Conservation (phyloP, 2,113 vertebrate genomes). For the Hemiscyllium ocellatum region DNA sequence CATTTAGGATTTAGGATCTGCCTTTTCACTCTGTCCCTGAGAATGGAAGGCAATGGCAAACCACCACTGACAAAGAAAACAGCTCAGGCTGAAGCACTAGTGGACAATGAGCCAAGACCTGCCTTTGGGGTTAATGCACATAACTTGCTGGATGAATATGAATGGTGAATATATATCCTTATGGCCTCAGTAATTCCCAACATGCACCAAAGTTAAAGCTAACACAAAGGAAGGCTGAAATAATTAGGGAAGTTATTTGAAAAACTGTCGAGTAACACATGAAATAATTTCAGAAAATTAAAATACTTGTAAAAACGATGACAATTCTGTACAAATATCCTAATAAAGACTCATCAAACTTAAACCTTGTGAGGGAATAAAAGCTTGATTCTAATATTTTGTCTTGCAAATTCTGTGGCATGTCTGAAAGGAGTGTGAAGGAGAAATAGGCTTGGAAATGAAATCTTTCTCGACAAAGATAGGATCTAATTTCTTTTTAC, state of each 20-base stretch:
- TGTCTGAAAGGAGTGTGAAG: background rate
- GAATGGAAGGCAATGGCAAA: background rate
- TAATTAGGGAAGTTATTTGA: background rate
- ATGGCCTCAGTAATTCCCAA: background rate
- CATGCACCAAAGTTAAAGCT: background rate
- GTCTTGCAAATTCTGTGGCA: background rate
- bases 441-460: background rate
- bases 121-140: background rate
- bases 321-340: background rate
- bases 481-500: background rate
- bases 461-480: background rate
- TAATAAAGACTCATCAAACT: background rate
- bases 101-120: background rate
- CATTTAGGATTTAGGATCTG: background rate
- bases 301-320: background rate
- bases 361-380: background rate
- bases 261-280: background rate
- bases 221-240: background rate
- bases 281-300: conserved; percentile 2
- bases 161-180: too few species aligned
- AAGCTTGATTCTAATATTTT: background rate
- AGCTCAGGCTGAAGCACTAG: background rate
- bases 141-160: too few species aligned
- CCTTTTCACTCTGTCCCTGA: background rate
- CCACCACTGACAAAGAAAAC: background rate